A percentile compares a stretch with the other conserved stretches of the same genome.
phyloP scores from a whole-genome alignment of 2,113 vertebrate genomes.

The Sylvilagus bachmani region DNA sequence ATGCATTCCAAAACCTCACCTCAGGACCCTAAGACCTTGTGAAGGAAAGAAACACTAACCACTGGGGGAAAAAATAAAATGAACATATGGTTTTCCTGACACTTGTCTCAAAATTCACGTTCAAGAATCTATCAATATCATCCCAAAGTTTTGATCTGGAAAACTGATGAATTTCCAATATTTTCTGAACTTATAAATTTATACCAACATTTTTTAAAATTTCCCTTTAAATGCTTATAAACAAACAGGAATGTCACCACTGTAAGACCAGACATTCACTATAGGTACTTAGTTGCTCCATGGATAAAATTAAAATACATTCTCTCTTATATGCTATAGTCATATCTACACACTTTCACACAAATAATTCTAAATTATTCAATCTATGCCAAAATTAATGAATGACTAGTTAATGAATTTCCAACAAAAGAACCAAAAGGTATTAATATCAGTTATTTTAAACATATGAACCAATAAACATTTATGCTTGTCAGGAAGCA shows the following conservation, averaged over 20 bases:
- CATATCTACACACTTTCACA: constrained; percentile 38
- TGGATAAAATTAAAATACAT: constrained; percentile 46
- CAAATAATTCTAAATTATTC: constrained; percentile 59
- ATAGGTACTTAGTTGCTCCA: not conserved
- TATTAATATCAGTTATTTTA: constrained; percentile 50
- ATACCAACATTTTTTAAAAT: not conserved
- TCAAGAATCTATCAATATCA: constrained; percentile 55
- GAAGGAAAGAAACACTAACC: constrained; percentile 28
- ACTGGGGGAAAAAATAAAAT: not conserved
- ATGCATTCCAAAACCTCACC: constrained; percentile 51
- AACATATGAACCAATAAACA: not conserved
- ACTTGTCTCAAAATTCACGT: constrained; percentile 70
- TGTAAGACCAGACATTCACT: not conserved
- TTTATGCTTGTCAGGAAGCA: constrained; percentile 37
- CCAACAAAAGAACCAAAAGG: constrained; percentile 22
- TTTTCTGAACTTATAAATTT: constrained; percentile 55
- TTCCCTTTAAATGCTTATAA: not conserved
- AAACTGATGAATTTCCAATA: constrained; percentile 57
- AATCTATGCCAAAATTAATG: constrained; percentile 62
- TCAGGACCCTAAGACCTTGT: not conserved
- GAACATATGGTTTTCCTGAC: constrained; percentile 65
- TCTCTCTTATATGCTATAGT: constrained; percentile 18
- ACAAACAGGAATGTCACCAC: not conserved
- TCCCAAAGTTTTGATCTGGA: constrained; percentile 66
- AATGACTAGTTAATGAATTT: constrained; percentile 52